Evolutionary conservation across 1,140 invertebrate genomes (phyloP).

Genomic region (Gonatopus flavifemur): DNA sequence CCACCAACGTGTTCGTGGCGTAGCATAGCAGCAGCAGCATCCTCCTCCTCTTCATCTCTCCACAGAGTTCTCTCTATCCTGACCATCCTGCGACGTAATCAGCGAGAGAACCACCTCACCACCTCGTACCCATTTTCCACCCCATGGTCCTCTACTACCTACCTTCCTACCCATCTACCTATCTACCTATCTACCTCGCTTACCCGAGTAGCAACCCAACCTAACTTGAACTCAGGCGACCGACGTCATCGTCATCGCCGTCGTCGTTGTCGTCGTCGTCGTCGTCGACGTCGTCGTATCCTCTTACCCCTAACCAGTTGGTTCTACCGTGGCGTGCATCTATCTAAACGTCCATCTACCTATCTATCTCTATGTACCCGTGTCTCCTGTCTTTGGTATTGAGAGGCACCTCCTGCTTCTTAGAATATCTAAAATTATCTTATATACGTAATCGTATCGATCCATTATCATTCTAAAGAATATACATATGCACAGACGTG

Average conservation of each 20-base stretch:
- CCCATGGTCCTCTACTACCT: too few relatives aligned
- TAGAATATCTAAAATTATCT: too few relatives aligned
- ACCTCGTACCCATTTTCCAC: slow-evolving; percentile 21
- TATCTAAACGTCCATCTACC: slow-evolving; percentile 43
- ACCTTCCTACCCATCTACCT: slow-evolving; percentile 15
- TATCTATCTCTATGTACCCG: slow-evolving; percentile 41
- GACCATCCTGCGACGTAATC: slow-evolving; percentile 58
- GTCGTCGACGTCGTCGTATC: slow-evolving; percentile 16
- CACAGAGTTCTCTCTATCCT: slow-evolving; percentile 42
- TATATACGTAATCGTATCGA: too few relatives aligned
- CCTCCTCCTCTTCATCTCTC: too few relatives aligned
- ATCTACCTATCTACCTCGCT: slow-evolving; percentile 16
- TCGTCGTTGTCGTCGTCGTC: slow-evolving; percentile 12
- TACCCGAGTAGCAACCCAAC: slow-evolving; percentile 14
- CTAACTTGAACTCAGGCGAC: slow-evolving; percentile 9
- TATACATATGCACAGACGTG: not conserved
- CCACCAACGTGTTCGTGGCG: slow-evolving; percentile 16
- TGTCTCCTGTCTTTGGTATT: too few relatives aligned
- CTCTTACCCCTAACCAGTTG: slow-evolving; percentile 25
- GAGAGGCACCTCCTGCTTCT: too few relatives aligned
- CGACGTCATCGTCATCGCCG: slow-evolving; percentile 18
- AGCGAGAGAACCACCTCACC: slow-evolving; percentile 51
- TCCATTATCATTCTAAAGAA: too few relatives aligned
- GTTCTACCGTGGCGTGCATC: slow-evolving; percentile 40
- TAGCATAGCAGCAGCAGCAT: slow-evolving; percentile 27